A percentile compares a stretch with the other conserved stretches of the same genome.
Evolutionary conservation across 2,888 invertebrate species (phyloP).

Genomic region (Marronus borbonicus): DNA sequence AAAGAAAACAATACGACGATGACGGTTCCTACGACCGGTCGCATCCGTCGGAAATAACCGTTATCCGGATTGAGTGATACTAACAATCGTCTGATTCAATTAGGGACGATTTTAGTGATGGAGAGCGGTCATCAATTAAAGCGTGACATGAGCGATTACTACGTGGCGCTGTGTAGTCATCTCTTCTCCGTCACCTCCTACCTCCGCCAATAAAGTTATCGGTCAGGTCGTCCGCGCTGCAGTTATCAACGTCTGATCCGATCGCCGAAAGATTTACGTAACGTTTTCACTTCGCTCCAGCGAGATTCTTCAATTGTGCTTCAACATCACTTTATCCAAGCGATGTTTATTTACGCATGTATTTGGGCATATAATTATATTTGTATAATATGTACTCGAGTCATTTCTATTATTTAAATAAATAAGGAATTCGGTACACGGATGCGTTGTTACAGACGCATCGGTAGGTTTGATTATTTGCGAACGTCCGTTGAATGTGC

Average conservation of each 20-base stretch:
- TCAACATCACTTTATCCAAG: conserved; percentile 13
- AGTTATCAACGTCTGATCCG: conserved; percentile 12
- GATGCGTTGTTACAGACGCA: conserved; percentile 6
- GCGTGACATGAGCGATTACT: conserved; percentile 49
- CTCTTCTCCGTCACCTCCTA: conserved; percentile 51
- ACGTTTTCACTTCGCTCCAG: not conserved
- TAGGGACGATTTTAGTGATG: conserved; percentile 58
- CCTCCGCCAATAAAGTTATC: conserved; percentile 14
- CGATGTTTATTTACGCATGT: conserved; percentile 17
- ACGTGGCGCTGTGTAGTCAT: conserved; percentile 51
- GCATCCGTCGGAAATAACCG: conserved; percentile 60
- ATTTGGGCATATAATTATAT: conserved; percentile 30
- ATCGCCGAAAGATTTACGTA: conserved; percentile 11
- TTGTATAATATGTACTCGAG: conserved; percentile 16
- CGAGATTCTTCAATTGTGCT: not conserved
- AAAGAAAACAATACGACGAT: conserved; percentile 17
- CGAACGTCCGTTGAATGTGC: not conserved
- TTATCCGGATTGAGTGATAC: conserved; percentile 58
- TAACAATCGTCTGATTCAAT: conserved; percentile 59
- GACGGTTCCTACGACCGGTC: conserved; percentile 18
- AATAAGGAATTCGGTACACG: conserved; percentile 7
- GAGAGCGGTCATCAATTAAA: conserved; percentile 54
- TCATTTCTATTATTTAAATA: conserved; percentile 12
- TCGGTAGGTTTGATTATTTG: conserved; percentile 15
- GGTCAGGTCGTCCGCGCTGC: not conserved